phyloP scores from a whole-genome alignment of 2,113 vertebrate species.

The Elaphurus davidianus region DNA sequence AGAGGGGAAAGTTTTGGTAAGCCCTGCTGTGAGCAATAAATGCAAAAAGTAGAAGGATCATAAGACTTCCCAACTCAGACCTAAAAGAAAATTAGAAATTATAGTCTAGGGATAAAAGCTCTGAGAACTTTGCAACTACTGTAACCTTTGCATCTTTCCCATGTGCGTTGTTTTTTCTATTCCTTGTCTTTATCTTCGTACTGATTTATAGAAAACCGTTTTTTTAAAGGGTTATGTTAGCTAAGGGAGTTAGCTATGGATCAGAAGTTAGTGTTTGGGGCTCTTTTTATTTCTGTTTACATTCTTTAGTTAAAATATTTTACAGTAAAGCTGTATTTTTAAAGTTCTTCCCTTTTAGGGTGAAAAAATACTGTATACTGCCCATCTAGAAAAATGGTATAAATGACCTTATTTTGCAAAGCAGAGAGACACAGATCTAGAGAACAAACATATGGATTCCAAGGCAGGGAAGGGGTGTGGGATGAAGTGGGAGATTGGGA shows the following conservation, averaged over 20 bases:
- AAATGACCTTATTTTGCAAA: neutral
- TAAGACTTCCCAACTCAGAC: neutral
- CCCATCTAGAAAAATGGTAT: neutral
- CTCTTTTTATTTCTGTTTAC: neutral
- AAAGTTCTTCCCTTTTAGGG: neutral
- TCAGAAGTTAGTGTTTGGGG: neutral
- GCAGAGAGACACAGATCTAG: neutral
- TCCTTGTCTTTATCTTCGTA: neutral
- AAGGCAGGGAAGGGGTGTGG: neutral
- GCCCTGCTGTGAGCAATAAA: neutral
- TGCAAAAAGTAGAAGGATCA: neutral
- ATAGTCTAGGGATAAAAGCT: neutral
- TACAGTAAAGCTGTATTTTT: neutral
- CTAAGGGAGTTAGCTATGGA: neutral
- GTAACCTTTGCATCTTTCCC: neutral
- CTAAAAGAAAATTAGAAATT: conserved; percentile 29
- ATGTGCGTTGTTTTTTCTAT: neutral
- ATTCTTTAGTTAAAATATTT: neutral
- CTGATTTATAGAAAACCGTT: neutral
- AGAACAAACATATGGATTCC: neutral
- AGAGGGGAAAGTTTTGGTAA: neutral
- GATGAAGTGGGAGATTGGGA: neutral
- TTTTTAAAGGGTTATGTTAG: neutral
- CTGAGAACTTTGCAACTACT: neutral
- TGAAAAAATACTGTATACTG: neutral